A percentile compares a stretch with the other conserved stretches of the same genome.
Conservation (phyloP, 2,888 invertebrate species). For the Artemia sinica region DNA sequence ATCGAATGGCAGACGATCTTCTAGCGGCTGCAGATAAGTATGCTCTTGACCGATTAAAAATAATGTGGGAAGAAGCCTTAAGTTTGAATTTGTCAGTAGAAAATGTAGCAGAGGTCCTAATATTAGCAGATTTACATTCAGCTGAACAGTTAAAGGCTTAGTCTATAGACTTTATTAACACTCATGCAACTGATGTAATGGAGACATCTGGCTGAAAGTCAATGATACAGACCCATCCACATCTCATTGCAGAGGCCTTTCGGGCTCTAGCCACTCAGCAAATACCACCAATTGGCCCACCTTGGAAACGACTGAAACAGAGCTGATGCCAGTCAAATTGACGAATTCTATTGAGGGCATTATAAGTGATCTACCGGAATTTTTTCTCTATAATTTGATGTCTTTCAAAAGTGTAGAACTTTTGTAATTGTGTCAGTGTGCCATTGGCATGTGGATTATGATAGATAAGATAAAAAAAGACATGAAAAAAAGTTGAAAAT, state of each 20-base stretch:
- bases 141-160: slow-evolving; percentile 96
- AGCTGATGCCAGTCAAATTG: slow-evolving; percentile 49
- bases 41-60: slow-evolving; percentile 92
- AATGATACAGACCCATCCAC: slow-evolving; percentile 92
- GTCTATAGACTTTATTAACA: slow-evolving; percentile 96
- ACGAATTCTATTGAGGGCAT: no score
- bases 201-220: slow-evolving; percentile 94
- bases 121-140: slow-evolving; percentile 90
- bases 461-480: no score
- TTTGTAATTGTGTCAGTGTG: no score
- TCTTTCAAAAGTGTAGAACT: no score
- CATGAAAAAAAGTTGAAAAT: no score
- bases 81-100: slow-evolving; percentile 86
- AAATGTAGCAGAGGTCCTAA: slow-evolving; percentile 89
- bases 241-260: slow-evolving; percentile 96
- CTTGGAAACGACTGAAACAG: slow-evolving; percentile 76
- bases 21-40: slow-evolving; percentile 98
- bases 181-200: slow-evolving; percentile 99
- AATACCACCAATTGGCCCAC: slow-evolving; percentile 94
- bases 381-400: no score
- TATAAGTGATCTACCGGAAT: no score
- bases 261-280: slow-evolving; percentile 95
- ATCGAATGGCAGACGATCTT: slow-evolving; percentile 95
- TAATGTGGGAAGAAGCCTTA: slow-evolving; percentile 93
- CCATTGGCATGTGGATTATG: no score